Evolutionary conservation across 1,140 invertebrate species (phyloP), one percentile per base, ranked within the genome.

Genomic region (Physella acuta): DNA sequence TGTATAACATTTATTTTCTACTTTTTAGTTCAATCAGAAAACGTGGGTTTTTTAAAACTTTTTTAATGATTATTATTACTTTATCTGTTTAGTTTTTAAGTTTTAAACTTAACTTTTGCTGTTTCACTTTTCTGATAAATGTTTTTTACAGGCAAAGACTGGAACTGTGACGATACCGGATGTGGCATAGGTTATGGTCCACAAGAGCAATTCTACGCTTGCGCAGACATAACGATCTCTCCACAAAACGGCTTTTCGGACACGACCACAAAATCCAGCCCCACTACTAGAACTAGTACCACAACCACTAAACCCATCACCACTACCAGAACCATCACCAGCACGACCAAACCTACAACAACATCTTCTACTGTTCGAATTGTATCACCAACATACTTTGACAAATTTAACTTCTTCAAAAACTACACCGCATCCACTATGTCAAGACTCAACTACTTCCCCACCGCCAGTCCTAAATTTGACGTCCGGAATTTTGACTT

Each of bases 171-270:
- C 52, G 14, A 26, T 8, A 62, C 62, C 26, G 70, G 66, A 0
- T 65, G 34, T 26, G 64, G 69, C 36, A 14, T 72, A n/a, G 78
- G 62, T 24, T 52, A 73, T 16, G 73, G 70, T 34, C 73, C 70
- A 5, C 78, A 79, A 56, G 76, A 78, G 62, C 70, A 76, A 61
- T 79, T 76, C 52, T 76, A 76, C 64, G 76, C 68, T 20, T 79
- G 78, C 62, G 67, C 78, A 33, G 77, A 78, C 52, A 70, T 78
- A 20, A 62, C 69, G 0, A 75, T 78, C 37, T 33, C 52, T 31
- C 52, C 66, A 49, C 56, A 44, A 52, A 28, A 61, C 36, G 28
- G 30, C 8, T 28, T 30, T 33, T 16, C 33, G 11, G n/a, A 5
- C 26, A 37, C 28, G 3, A n/a, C 58, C 1, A 1, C 36, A 20